phyloP scores from a whole-genome alignment of 1,140 invertebrate genomes.

The Adelges cooleyi region DNA sequence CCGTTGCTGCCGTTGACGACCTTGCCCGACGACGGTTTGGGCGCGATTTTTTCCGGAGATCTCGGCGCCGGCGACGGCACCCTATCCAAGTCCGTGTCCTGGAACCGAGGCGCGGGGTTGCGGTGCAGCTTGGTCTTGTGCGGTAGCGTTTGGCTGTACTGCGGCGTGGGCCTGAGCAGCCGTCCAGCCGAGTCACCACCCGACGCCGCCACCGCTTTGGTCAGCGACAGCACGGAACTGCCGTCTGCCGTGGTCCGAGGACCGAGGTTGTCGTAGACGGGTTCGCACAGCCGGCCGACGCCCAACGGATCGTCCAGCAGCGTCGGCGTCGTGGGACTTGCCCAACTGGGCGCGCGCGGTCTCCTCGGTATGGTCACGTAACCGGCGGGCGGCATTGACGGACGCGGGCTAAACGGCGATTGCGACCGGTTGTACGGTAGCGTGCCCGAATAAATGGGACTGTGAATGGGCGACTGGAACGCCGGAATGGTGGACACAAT shows the following conservation, averaged over 20 bases:
- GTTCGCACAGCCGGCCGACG: constrained; percentile 34
- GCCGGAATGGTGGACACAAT: constrained; percentile 66
- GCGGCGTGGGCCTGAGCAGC: constrained; percentile 66
- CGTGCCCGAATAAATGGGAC: constrained; percentile 49
- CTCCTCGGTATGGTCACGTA: constrained; percentile 74
- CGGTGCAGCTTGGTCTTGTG: constrained; percentile 47
- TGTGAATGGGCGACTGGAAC: constrained; percentile 42
- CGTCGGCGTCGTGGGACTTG: constrained; percentile 46
- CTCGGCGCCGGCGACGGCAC: neutral
- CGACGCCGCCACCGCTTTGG: constrained; percentile 34
- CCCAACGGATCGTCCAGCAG: constrained; percentile 32
- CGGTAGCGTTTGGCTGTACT: constrained; percentile 69
- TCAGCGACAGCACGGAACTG: constrained; percentile 67
- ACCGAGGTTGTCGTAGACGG: constrained; percentile 78
- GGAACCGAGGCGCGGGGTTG: constrained; percentile 36
- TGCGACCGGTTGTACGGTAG: constrained; percentile 58
- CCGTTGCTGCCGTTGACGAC: neutral
- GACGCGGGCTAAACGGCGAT: constrained; percentile 51
- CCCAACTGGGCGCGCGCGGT: constrained; percentile 69
- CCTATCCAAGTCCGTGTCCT: constrained; percentile 44
- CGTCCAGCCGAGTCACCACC: constrained; percentile 63
- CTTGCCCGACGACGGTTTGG: neutral
- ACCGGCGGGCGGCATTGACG: constrained; percentile 48
- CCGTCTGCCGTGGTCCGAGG: constrained; percentile 77
- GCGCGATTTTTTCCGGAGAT: neutral